These are phyloP conservation scores for Drosophila bipectinata DNA, from an alignment of 1,140 invertebrate species.

Conservation along the genomic window DNA sequence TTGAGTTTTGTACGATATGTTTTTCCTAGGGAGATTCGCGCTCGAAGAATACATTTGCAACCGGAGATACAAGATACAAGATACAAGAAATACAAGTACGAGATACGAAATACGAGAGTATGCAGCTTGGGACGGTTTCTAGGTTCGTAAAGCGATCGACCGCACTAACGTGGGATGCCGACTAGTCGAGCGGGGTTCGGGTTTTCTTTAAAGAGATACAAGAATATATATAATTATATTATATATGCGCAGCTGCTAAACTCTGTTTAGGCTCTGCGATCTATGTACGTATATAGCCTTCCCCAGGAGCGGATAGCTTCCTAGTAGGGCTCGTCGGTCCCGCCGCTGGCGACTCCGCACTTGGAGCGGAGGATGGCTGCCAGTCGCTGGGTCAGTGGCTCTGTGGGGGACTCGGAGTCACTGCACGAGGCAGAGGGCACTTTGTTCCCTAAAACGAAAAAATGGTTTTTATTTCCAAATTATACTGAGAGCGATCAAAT, in stretches of 20 bases:
- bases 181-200: conserved; percentile 60
- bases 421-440: conserved; percentile 84
- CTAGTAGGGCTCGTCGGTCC: conserved; percentile 58
- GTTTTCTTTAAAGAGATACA: conserved; percentile 53
- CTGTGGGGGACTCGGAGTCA: conserved; percentile 87
- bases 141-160: conserved; percentile 74
- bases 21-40: conserved; percentile 66
- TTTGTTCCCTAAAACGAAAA: conserved; percentile 78
- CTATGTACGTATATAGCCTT: background rate
- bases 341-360: conserved; percentile 68
- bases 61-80: conserved; percentile 45
- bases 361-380: conserved; percentile 85
- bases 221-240: conserved; percentile 48
- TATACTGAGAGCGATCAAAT: background rate
- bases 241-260: conserved; percentile 31
- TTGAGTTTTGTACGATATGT: conserved; percentile 79
- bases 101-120: conserved; percentile 44
- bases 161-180: conserved; percentile 49
- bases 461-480: background rate
- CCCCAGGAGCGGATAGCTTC: background rate
- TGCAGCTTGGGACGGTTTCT: conserved; percentile 77
- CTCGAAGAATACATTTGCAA: conserved; percentile 45
- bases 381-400: conserved; percentile 86
- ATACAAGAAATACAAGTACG: conserved; percentile 24
- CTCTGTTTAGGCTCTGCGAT: background rate